Percentiles rank a stretch among this genome's conserved stretches.
phyloP scores from a whole-genome alignment of 2,113 vertebrate species.

The Lasiurus borealis region DNA sequence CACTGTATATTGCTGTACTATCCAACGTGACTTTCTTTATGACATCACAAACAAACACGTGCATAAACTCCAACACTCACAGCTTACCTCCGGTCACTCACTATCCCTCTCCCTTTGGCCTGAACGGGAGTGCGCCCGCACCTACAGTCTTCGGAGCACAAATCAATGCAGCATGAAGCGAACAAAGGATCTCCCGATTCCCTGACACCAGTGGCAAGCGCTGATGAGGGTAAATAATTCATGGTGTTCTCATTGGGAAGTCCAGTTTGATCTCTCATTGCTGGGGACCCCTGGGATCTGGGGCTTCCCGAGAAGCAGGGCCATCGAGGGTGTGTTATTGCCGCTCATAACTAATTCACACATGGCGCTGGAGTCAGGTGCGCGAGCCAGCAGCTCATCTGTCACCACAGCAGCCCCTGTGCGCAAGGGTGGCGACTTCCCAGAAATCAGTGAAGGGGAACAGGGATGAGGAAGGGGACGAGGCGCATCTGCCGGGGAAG shows the following conservation, averaged over 20 bases:
- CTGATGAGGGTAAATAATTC: conserved; percentile 85
- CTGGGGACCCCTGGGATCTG: conserved; percentile 75
- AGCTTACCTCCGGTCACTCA: conserved; percentile 12
- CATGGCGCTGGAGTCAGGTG: conserved; percentile 83
- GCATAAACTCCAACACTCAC: neutral
- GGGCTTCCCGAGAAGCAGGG: conserved; percentile 77
- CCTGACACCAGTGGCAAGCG: conserved; percentile 73
- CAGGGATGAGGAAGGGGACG: conserved; percentile 71
- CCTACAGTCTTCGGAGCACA: neutral
- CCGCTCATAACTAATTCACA: conserved; percentile 87
- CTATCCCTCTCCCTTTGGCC: conserved; percentile 16
- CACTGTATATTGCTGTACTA: neutral
- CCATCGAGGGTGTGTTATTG: conserved; percentile 81
- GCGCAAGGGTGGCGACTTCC: conserved; percentile 82
- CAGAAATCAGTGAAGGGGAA: conserved; percentile 81
- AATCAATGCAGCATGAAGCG: conserved; percentile 30
- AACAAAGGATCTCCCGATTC: conserved; percentile 75
- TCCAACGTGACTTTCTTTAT: conserved; percentile 47
- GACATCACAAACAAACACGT: neutral
- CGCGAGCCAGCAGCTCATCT: conserved; percentile 84
- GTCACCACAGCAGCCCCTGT: conserved; percentile 80
- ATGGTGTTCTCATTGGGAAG: conserved; percentile 81
- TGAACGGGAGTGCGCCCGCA: neutral
- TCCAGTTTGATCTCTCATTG: conserved; percentile 80
- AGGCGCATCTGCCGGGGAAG: conserved; percentile 65